Base-by-base conservation (phyloP, 2,888 invertebrate genomes). In the Chaitophorus viminalis region DNA sequence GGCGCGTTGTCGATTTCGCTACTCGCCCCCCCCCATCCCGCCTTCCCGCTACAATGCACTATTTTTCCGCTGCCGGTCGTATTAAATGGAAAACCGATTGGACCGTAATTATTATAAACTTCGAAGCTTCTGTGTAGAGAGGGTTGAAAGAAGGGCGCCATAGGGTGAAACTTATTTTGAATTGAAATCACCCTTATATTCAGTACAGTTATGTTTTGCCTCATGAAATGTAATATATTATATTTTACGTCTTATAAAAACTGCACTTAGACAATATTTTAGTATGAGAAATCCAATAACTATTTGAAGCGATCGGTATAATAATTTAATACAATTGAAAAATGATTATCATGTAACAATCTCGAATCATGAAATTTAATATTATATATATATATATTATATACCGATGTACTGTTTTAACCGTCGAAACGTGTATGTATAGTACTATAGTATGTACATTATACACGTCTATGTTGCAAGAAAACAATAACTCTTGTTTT, bases 61-160 rank as follows among this genome's bases (percentile, higher is more conserved):
- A 8, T 46, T 11, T 68, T 46, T 3, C 11, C 31, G 9, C 29
- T 52, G 46, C 29, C 46, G 25, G 31, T 72, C 29, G 17, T 31
- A 81, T 68, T 21, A 21, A 74, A 74, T 54, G 72, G 11, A 29
- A 83, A 83, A 74, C 60, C 60, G 29, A 83, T 74, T 54, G 74
- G 33, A 83, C 83, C 29, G 74, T 72, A 74, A 72, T 82, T 33
- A 74, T 74, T 25, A 74, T 74, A 33, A 36, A 33, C 17, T 17
- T 77, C n/a, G 9, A 25, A 33, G 8, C 46, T 46, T 46, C 33
- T 29, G 1, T n/a, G n/a, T 31, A 3, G 9, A 17, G n/a, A 5
- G 39, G 52, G 70, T 68, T 8, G 14, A 31, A 52, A n/a, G 46
- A 21, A 82, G 33, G 33, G 72, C 52, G 33, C 31, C 25, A 21